Conservation (phyloP, 2,888 invertebrate species). For the Cosmorhoe ocellata region DNA sequence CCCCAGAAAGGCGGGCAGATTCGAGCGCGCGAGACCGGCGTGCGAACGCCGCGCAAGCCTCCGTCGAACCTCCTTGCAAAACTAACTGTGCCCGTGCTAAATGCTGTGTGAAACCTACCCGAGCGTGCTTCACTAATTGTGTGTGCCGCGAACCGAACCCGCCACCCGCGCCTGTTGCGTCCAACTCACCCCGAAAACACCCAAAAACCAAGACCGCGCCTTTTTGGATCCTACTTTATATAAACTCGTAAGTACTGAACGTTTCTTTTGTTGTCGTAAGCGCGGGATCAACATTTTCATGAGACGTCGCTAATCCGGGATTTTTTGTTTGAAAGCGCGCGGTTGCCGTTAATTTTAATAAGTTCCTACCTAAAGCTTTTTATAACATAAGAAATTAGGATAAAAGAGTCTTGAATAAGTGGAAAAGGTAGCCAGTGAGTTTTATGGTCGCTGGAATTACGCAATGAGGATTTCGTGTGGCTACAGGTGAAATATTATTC, state of each 20-base stretch:
- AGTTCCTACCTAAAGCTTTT: no score
- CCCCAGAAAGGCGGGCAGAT: slow-evolving; percentile 56
- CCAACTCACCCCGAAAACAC: slow-evolving; percentile 33
- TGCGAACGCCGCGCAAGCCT: slow-evolving; percentile 67
- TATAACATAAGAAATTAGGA: not conserved
- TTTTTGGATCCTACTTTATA: slow-evolving; percentile 49
- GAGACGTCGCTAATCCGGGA: not conserved
- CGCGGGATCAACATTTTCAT: slow-evolving; percentile 19
- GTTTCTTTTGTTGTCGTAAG: slow-evolving; percentile 53
- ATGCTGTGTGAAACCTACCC: slow-evolving; percentile 50
- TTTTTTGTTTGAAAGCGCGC: not conserved
- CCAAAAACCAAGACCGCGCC: slow-evolving; percentile 43
- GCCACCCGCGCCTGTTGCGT: slow-evolving; percentile 57
- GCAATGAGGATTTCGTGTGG: slow-evolving; percentile 5
- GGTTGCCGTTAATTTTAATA: not conserved
- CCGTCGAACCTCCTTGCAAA: slow-evolving; percentile 42
- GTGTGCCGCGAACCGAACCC: slow-evolving; percentile 27
- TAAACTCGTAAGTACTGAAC: slow-evolving; percentile 56
- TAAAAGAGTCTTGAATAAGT: not conserved
- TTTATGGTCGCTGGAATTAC: not conserved
- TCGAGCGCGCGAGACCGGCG: slow-evolving; percentile 69
- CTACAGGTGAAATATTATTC: slow-evolving; percentile 14
- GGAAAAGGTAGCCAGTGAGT: not conserved
- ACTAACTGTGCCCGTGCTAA: slow-evolving; percentile 33
- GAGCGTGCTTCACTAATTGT: slow-evolving; percentile 20